Evolutionary conservation across 37 sponge, comb jelly and placozoan species (phyloP).

Genomic region (Agelas oroides): DNA sequence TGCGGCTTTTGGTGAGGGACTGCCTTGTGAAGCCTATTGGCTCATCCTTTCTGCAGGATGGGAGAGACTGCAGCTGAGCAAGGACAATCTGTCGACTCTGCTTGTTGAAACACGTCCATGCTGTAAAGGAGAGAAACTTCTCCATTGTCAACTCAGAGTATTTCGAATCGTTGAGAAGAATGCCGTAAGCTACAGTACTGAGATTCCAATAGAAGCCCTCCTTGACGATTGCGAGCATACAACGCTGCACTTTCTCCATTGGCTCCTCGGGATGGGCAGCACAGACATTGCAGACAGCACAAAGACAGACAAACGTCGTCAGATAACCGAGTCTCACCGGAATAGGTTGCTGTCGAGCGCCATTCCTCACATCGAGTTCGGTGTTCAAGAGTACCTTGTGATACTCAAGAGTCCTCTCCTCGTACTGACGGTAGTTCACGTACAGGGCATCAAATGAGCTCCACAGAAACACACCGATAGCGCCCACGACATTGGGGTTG

Average conservation of each 20-base stretch:
- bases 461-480: slow-evolving; percentile 25
- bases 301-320: slow-evolving; percentile 13
- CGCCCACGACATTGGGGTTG: slow-evolving; percentile 24
- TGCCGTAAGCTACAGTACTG: slow-evolving; percentile 1
- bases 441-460: slow-evolving; percentile 6
- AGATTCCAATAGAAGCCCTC: slow-evolving; percentile 28
- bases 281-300: slow-evolving; percentile 38
- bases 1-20: slow-evolving; percentile 5
- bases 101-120: slow-evolving; percentile 24
- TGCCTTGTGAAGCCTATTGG: slow-evolving; percentile 5
- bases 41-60: slow-evolving; percentile 1
- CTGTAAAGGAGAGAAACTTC: slow-evolving; percentile 28
- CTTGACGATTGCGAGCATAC: slow-evolving; percentile 27
- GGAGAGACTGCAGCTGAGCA: slow-evolving; percentile 32
- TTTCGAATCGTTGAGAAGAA: slow-evolving; percentile 29
- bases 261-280: slow-evolving; percentile 19
- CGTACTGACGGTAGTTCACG: slow-evolving; percentile 3
- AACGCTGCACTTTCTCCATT: slow-evolving; percentile 10
- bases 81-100: slow-evolving; percentile 17
- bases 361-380: background rate
- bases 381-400: slow-evolving; percentile 2
- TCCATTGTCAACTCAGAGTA: slow-evolving; percentile 19
- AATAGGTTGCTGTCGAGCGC: background rate
- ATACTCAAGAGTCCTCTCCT: slow-evolving; percentile 11
- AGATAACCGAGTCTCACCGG: slow-evolving; percentile 5